Percentiles rank a stretch among this genome's conserved stretches.
phyloP scores from a whole-genome alignment of 2,888 invertebrate genomes.

The Yponomeuta cagnagella region DNA sequence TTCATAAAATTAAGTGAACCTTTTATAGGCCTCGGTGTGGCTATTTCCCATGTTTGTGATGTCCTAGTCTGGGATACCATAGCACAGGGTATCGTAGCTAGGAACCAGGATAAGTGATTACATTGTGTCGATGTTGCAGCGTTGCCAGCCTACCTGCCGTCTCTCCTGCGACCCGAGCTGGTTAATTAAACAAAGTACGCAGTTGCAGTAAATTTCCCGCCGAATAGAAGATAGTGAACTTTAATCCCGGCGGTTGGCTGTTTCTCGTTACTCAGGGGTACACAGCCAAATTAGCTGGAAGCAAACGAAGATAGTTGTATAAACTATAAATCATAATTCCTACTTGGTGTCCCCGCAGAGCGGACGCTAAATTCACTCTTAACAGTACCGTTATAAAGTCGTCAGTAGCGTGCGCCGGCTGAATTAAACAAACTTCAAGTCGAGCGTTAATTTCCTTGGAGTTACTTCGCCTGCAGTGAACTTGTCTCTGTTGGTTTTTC shows the following conservation, averaged over 20 bases:
- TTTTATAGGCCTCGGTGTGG: too few species aligned
- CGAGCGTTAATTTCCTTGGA: slow-evolving; percentile 14
- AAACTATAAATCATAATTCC: slow-evolving; percentile 47
- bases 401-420: slow-evolving; percentile 18
- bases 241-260: not conserved
- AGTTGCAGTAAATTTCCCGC: not conserved
- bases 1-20: too few species aligned
- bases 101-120: too few species aligned
- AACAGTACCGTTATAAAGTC: slow-evolving; percentile 18
- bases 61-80: too few species aligned
- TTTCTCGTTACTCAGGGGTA: not conserved
- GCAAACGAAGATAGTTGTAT: slow-evolving; percentile 49
- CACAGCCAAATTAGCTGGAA: slow-evolving; percentile 39
- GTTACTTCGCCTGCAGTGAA: slow-evolving; percentile 5
- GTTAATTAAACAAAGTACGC: too few species aligned
- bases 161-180: too few species aligned
- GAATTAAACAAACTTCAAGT: slow-evolving; percentile 14
- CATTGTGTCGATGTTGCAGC: too few species aligned
- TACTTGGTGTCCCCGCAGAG: slow-evolving; percentile 13
- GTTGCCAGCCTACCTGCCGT: too few species aligned
- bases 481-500: not conserved
- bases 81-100: too few species aligned
- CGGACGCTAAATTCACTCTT: slow-evolving; percentile 18
- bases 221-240: not conserved
- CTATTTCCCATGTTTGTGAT: too few species aligned